These are phyloP conservation scores for Catocala sponsa DNA, from an alignment of 2,888 invertebrate species.

Conservation along the genomic window DNA sequence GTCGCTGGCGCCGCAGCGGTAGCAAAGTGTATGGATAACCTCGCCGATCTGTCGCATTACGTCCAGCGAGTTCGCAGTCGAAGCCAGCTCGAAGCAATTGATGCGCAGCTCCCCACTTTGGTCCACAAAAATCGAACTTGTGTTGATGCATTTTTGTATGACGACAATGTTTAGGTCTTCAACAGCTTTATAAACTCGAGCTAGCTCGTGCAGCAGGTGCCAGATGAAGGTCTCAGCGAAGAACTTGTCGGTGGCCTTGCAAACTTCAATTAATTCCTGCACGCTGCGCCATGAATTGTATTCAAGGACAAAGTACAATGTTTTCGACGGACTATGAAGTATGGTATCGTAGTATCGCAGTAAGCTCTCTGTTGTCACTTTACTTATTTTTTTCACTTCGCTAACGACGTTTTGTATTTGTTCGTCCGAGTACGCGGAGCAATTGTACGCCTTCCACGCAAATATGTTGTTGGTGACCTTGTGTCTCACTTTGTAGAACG, in stretches of 20 bases:
- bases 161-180: slow-evolving; percentile 65
- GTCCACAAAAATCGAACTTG: slow-evolving; percentile 72
- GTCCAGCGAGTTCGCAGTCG: slow-evolving; percentile 37
- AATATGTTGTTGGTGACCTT: slow-evolving; percentile 85
- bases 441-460: slow-evolving; percentile 85
- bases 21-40: slow-evolving; percentile 66
- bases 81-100: slow-evolving; percentile 74
- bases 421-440: slow-evolving; percentile 75
- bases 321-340: slow-evolving; percentile 80
- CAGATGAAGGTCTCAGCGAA: slow-evolving; percentile 79
- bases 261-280: slow-evolving; percentile 68
- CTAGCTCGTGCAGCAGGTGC: slow-evolving; percentile 76
- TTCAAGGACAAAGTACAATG: slow-evolving; percentile 83
- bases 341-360: slow-evolving; percentile 82
- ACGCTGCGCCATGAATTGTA: slow-evolving; percentile 77
- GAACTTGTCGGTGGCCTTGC: slow-evolving; percentile 68
- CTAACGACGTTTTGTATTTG: slow-evolving; percentile 79
- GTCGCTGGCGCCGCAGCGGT: slow-evolving; percentile 47
- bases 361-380: slow-evolving; percentile 70
- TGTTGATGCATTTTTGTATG: slow-evolving; percentile 69
- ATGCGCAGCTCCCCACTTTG: slow-evolving; percentile 72
- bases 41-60: slow-evolving; percentile 73
- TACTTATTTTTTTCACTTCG: slow-evolving; percentile 80
- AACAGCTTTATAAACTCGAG: slow-evolving; percentile 68
- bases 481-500: slow-evolving; percentile 86